Evolutionary conservation across 2,888 invertebrate species (phyloP).

Genomic region (Epinotia bilunana): DNA sequence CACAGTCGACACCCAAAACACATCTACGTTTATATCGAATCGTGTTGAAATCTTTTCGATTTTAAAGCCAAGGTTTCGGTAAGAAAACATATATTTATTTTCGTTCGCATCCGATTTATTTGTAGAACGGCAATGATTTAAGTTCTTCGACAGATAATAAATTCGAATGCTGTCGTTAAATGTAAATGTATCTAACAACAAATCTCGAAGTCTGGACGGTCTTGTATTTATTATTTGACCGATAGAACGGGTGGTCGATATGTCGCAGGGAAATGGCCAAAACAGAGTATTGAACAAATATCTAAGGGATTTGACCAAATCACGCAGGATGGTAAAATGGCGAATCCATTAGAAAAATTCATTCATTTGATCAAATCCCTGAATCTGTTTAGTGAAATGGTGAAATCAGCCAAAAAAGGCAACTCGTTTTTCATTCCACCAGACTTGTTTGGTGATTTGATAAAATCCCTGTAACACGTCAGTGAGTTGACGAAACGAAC

Average conservation of each 20-base stretch:
- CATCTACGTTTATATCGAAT: neutral
- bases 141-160: slow-evolving; percentile 51
- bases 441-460: too few species aligned
- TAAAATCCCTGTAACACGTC: too few species aligned
- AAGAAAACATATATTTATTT: slow-evolving; percentile 39
- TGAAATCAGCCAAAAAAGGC: too few species aligned
- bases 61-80: slow-evolving; percentile 34
- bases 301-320: too few species aligned
- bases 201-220: slow-evolving; percentile 48
- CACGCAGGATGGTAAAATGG: too few species aligned
- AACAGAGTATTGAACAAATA: too few species aligned
- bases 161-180: slow-evolving; percentile 52
- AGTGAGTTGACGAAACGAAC: too few species aligned
- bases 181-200: slow-evolving; percentile 49
- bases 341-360: too few species aligned
- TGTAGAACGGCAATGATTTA: slow-evolving; percentile 48
- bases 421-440: too few species aligned
- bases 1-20: slow-evolving; percentile 9
- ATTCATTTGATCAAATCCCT: too few species aligned
- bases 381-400: too few species aligned
- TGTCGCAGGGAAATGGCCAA: too few species aligned
- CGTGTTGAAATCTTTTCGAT: slow-evolving; percentile 13
- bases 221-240: slow-evolving; percentile 36
- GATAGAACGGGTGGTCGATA: neutral
- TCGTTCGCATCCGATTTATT: slow-evolving; percentile 40